Percentiles rank a stretch among this genome's conserved stretches.
Evolutionary conservation across 2,113 vertebrate genomes (phyloP).

Genomic region (Rhineura floridana): DNA sequence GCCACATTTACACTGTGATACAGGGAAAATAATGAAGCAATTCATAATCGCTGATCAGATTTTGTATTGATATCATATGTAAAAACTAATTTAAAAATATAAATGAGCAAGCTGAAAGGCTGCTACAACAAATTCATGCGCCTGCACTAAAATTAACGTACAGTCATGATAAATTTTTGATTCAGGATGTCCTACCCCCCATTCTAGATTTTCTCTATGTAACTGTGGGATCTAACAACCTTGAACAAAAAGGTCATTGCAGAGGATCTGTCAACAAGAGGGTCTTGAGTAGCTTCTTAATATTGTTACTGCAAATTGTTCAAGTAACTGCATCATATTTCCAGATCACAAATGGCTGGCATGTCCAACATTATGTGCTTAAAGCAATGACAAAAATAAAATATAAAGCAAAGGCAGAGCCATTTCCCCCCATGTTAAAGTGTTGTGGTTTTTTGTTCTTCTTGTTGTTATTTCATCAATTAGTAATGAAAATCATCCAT

Average conservation of each 20-base stretch:
- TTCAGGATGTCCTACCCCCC: background rate
- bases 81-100: slow-evolving; percentile 2
- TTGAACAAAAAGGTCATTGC: background rate
- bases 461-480: background rate
- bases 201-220: background rate
- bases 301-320: background rate
- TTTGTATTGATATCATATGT: slow-evolving; percentile 19
- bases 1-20: slow-evolving; percentile 37
- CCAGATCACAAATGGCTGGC: too few species aligned
- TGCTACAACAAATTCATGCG: background rate
- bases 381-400: background rate
- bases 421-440: too few species aligned
- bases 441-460: too few species aligned
- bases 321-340: background rate
- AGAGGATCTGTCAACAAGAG: background rate
- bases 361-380: background rate
- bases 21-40: slow-evolving; percentile 39
- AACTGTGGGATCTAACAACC: background rate
- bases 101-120: slow-evolving; percentile 25
- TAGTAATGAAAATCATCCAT: background rate
- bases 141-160: background rate
- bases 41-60: slow-evolving; percentile 19
- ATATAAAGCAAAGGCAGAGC: background rate
- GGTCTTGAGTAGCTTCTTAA: background rate
- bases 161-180: background rate